Percentiles rank a stretch among this genome's conserved stretches.
phyloP scores from a whole-genome alignment of 2,888 invertebrate species.

The Tetheella fluctuosa region DNA sequence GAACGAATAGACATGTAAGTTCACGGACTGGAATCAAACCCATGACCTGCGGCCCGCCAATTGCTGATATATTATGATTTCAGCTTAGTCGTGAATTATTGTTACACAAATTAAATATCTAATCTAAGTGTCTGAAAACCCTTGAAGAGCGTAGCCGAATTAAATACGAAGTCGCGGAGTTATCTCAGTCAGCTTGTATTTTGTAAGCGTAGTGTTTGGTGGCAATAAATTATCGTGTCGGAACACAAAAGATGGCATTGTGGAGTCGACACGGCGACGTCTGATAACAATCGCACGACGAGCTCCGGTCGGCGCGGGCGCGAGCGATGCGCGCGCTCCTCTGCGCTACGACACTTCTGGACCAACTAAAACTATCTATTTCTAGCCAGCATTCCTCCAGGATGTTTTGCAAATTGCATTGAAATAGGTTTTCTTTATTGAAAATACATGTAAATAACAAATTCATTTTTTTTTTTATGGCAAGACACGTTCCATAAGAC shows the following conservation, averaged over 20 bases:
- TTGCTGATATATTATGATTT: no score
- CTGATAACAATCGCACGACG: slow-evolving; percentile 70
- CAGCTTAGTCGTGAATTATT: no score
- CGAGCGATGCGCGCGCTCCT: slow-evolving; percentile 12
- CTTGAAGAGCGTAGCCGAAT: slow-evolving; percentile 51
- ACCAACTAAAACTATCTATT: not conserved
- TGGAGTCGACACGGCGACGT: slow-evolving; percentile 76
- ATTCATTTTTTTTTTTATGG: no score
- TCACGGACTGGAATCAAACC: no score
- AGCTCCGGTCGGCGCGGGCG: slow-evolving; percentile 29
- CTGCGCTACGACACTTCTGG: not conserved
- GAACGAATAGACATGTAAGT: no score
- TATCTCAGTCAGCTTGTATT: slow-evolving; percentile 69
- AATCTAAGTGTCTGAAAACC: slow-evolving; percentile 29
- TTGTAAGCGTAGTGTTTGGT: slow-evolving; percentile 71
- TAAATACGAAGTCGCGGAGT: slow-evolving; percentile 62
- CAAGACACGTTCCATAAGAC: no score
- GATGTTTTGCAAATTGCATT: not conserved
- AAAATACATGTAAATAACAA: no score
- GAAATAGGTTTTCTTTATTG: not conserved
- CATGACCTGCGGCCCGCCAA: no score
- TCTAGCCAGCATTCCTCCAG: not conserved
- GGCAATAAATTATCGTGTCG: slow-evolving; percentile 79
- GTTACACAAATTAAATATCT: no score
- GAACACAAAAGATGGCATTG: slow-evolving; percentile 81